These are phyloP conservation scores for Liposcelis brunnea DNA, from an alignment of 2,888 invertebrate genomes.

Conservation along the genomic window DNA sequence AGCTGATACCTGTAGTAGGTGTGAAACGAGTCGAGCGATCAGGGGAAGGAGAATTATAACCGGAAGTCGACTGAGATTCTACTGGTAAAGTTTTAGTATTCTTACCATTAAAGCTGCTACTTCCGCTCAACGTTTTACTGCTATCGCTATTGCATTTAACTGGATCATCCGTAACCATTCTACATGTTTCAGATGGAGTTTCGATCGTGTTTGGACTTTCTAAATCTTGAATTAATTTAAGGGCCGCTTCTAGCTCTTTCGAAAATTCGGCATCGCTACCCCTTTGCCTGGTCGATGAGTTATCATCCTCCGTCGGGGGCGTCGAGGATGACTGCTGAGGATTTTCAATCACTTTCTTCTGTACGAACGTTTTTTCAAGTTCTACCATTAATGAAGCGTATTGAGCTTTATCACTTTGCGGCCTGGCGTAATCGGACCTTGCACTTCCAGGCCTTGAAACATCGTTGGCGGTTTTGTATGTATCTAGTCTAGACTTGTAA, in stretches of 20 bases:
- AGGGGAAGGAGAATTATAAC: constrained; percentile 31
- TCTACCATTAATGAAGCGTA: constrained; percentile 33
- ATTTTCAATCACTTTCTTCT: constrained; percentile 23
- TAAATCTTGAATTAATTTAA: constrained; percentile 31
- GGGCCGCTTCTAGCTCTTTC: constrained; percentile 31
- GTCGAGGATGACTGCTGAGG: too few species aligned
- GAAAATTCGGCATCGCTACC: constrained; percentile 31
- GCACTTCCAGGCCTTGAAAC: constrained; percentile 14
- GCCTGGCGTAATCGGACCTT: constrained; percentile 13
- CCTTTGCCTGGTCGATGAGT: constrained; percentile 16
- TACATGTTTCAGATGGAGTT: constrained; percentile 27
- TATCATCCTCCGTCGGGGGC: constrained; percentile 6
- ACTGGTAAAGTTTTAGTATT: constrained; percentile 22
- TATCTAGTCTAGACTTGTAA: constrained; percentile 27
- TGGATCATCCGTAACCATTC: constrained; percentile 18
- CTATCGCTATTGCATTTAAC: constrained; percentile 16
- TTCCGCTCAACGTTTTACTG: constrained; percentile 29
- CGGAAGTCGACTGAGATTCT: constrained; percentile 32
- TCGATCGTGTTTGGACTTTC: constrained; percentile 32
- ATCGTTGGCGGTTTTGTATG: constrained; percentile 24
- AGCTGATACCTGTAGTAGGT: constrained; percentile 25
- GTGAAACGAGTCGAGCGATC: constrained; percentile 14
- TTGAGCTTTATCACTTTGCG: constrained; percentile 28
- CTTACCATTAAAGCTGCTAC: constrained; percentile 17
- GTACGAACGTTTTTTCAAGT: constrained; percentile 28